Conservation (phyloP, 2,888 invertebrate species). For the Vandiemenella viatica region DNA sequence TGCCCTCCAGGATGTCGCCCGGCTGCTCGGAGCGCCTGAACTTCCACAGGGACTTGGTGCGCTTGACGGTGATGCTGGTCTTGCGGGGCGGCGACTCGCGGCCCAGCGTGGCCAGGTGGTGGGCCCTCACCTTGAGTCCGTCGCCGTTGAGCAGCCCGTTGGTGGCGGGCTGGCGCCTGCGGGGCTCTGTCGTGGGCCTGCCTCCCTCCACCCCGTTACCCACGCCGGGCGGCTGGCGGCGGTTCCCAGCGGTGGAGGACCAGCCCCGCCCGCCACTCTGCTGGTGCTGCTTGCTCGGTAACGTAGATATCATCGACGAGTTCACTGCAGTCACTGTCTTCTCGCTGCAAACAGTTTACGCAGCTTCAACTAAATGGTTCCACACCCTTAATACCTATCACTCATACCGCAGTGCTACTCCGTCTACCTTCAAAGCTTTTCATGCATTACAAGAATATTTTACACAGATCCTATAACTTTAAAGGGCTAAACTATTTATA, state of each 20-base stretch:
- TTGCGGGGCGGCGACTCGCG: conserved; percentile 26
- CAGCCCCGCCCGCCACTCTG: background rate
- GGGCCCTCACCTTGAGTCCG: background rate
- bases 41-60: conserved; percentile 77
- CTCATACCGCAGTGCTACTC: too few relatives aligned
- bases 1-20: conserved; percentile 62
- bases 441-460: too few relatives aligned
- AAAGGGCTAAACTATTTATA: too few relatives aligned
- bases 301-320: background rate
- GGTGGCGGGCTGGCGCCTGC: background rate
- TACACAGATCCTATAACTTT: too few relatives aligned
- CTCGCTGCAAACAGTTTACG: background rate
- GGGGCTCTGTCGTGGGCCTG: background rate
- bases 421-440: too few relatives aligned
- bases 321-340: background rate
- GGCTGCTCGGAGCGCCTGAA: conserved; percentile 47
- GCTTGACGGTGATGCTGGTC: conserved; percentile 36
- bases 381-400: too few relatives aligned
- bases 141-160: background rate
- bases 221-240: conserved; percentile 20
- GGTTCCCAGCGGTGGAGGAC: background rate
- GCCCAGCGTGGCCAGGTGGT: conserved; percentile 34
- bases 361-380: too few relatives aligned
- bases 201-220: too few relatives aligned
- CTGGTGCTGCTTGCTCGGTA: conserved; percentile 3